Evolutionary conservation across 1,140 invertebrate genomes (phyloP).

Genomic region (Telenomus remus): DNA sequence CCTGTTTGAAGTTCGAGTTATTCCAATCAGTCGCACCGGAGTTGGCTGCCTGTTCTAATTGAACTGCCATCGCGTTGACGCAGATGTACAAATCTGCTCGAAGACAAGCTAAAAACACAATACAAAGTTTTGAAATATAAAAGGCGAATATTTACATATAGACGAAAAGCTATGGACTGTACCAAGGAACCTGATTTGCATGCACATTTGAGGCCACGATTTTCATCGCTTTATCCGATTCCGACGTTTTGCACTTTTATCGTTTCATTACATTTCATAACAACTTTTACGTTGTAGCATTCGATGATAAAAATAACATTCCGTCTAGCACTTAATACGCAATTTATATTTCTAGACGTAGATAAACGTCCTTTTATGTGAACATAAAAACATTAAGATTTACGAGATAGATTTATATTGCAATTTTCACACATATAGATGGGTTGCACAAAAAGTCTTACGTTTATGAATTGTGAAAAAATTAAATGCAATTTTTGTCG

Average conservation of each 20-base stretch:
- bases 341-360: slow-evolving; percentile 3
- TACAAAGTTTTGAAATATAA: not conserved
- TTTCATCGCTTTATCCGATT: slow-evolving; percentile 42
- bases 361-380: slow-evolving; percentile 18
- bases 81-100: not conserved
- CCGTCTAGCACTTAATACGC: slow-evolving; percentile 2
- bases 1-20: too few relatives aligned
- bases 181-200: slow-evolving; percentile 48
- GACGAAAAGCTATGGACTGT: slow-evolving; percentile 26
- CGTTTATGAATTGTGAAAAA: too few relatives aligned
- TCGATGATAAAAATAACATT: slow-evolving; percentile 30
- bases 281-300: slow-evolving; percentile 29
- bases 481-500: too few relatives aligned
- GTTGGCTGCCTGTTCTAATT: slow-evolving; percentile 15
- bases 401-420: not conserved
- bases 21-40: too few relatives aligned
- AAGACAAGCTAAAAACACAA: slow-evolving; percentile 15
- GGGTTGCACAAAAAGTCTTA: too few relatives aligned
- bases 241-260: slow-evolving; percentile 38
- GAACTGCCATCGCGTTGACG: slow-evolving; percentile 2
- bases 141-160: slow-evolving; percentile 41
- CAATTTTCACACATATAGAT: too few relatives aligned
- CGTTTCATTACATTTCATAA: slow-evolving; percentile 37
- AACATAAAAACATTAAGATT: slow-evolving; percentile 8
- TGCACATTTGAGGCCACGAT: slow-evolving; percentile 42